Evolutionary conservation across 2,888 invertebrate genomes (phyloP), one percentile per base, ranked within the genome.

Genomic region (Limnephilus lunatus): DNA sequence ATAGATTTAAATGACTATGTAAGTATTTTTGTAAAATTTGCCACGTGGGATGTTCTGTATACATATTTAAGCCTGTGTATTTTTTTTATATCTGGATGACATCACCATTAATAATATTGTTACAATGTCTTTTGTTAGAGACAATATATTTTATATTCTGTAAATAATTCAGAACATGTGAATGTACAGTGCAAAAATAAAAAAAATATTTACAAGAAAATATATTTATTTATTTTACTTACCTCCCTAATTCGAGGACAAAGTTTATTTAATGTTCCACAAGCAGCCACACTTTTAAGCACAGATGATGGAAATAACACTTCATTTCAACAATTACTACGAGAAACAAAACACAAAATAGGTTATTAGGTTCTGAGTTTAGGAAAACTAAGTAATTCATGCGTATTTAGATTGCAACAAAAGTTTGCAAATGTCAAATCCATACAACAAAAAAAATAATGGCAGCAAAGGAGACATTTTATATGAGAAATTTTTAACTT

Each of bases 81-180:
- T 89, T 48, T 30, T 83, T 91, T 89, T 80, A 80, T 89, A 44
- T 82, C 68, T 85, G 81, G 81, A 68, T 68, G 68, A 88, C 35
- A 31, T 81, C 83, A 89, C 44, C 85, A 85, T 30, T 88, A 88
- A 53, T 39, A n/a, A 31, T 87, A 88, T 89, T 85, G 44, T 68
- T 85, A 85, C 89, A 89, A 83, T 80, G 85, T 85, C 53, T 90
- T 88, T 90, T 87, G 35, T 90, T 90, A 86, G 91, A 93, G 92
- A 90, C 90, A 89, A 93, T 93, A 93, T 93, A 92, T 93, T 93
- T 93, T 92, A 87, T 93, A 93, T 85, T 88, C 81, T 93, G 92
- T 93, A 93, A 92, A 93, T 92, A 93, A 92, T 91, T 92, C 81
- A 82, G 39, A 89, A 87, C 39, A 92, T 91, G 89, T 92, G 85